A percentile compares a stretch with the other conserved stretches of the same genome.
Evolutionary conservation across 2,113 vertebrate species (phyloP).

Genomic region (Phaetusa simplex): DNA sequence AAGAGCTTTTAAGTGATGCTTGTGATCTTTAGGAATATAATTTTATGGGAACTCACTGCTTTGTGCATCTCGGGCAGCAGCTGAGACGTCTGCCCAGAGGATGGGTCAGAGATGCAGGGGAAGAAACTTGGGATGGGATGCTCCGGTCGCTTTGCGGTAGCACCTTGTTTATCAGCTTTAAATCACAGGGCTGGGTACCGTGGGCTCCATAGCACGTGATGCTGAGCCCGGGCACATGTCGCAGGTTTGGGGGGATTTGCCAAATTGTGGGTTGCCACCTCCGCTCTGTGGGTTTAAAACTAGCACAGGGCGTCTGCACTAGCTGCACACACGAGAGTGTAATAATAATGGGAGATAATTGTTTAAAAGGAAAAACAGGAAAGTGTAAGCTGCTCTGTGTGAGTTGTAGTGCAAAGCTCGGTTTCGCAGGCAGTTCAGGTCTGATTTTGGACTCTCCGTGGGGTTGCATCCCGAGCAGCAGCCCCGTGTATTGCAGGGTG

Average conservation of each 20-base stretch:
- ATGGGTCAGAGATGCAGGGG: not conserved
- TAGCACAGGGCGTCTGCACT: accelerated
- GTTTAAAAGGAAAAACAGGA: not conserved
- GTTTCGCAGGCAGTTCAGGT: not conserved
- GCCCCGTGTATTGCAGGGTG: not conserved
- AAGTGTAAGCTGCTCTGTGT: not conserved
- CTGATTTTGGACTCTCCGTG: accelerated
- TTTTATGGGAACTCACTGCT: not conserved
- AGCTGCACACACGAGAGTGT: accelerated
- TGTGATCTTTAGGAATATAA: not conserved
- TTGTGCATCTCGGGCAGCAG: not conserved
- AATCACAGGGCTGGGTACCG: not conserved
- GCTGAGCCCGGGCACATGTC: not conserved
- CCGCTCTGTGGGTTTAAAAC: not conserved
- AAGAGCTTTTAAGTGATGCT: not conserved
- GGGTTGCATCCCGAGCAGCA: not conserved
- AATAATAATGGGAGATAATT: not conserved
- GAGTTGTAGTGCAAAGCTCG: not conserved
- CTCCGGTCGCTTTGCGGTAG: accelerated
- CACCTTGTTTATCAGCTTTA: not conserved
- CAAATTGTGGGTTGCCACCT: not conserved
- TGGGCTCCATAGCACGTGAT: accelerated
- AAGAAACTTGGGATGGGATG: not conserved
- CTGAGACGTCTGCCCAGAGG: not conserved
- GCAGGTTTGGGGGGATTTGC: not conserved